phyloP scores from a whole-genome alignment of 2,797 vertebrate genomes.

The Mormyrus proboscirostris region DNA sequence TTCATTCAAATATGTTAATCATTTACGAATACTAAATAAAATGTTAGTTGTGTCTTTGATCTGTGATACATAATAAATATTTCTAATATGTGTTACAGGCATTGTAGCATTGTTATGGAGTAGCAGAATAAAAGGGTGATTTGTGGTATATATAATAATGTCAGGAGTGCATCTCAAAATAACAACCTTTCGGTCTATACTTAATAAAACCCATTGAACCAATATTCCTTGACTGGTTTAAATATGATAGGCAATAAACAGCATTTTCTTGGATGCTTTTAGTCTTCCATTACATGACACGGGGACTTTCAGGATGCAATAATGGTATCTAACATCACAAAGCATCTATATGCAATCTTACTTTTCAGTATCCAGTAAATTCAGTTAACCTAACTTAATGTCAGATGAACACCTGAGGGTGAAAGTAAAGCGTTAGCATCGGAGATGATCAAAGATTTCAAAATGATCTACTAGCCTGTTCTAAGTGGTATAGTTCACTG shows the following conservation, averaged over 20 bases:
- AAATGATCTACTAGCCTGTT: neutral
- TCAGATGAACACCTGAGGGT: neutral
- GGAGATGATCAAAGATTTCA: neutral
- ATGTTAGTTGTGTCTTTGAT: neutral
- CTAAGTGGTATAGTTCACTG: neutral
- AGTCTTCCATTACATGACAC: slow-evolving; percentile 17
- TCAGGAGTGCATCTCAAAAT: slow-evolving; percentile 10
- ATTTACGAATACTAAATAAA: neutral
- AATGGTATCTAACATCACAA: neutral
- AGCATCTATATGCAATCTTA: neutral
- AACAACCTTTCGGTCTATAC: slow-evolving; percentile 15
- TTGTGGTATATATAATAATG: neutral
- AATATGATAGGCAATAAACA: slow-evolving; percentile 21
- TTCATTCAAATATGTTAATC: neutral
- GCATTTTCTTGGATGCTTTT: slow-evolving; percentile 12
- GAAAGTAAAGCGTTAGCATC: neutral
- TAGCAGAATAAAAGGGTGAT: neutral
- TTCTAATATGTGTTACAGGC: neutral
- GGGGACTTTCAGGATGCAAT: neutral
- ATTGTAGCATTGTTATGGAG: neutral
- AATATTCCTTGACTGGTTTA: slow-evolving; percentile 13
- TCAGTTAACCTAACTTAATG: neutral
- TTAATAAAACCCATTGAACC: slow-evolving; percentile 19
- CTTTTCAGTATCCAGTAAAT: neutral
- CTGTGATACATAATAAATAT: neutral